These are phyloP conservation scores for Sinocyclocheilus grahami DNA, from an alignment of 2,113 vertebrate genomes.

Conservation along the genomic window DNA sequence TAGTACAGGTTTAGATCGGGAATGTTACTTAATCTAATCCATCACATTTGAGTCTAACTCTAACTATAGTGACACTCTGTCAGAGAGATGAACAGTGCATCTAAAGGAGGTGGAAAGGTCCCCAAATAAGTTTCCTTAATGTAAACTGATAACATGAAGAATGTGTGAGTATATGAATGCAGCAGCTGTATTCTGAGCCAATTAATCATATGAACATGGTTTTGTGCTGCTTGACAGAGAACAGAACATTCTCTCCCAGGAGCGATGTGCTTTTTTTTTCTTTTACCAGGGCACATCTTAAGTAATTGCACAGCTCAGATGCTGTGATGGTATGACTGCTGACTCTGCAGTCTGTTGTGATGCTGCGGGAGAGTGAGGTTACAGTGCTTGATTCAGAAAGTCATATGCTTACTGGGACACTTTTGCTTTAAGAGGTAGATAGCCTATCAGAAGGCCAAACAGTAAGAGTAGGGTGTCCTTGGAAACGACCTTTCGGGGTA, in stretches of 20 bases:
- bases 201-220: conserved; percentile 1
- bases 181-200: neutral
- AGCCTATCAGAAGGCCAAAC: conserved; percentile 71
- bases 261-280: conserved; percentile 6
- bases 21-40: no score
- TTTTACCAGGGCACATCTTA: conserved; percentile 25
- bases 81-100: neutral
- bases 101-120: neutral
- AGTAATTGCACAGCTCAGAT: conserved; percentile 22
- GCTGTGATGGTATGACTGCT: conserved; percentile 40
- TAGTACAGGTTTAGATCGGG: no score
- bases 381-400: conserved; percentile 53
- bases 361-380: conserved; percentile 41
- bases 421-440: conserved; percentile 74
- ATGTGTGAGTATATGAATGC: neutral
- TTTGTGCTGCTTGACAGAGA: conserved; percentile 4
- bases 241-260: conserved; percentile 15
- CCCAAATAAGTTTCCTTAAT: neutral
- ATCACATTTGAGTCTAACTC: neutral
- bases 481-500: conserved; percentile 76
- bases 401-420: conserved; percentile 65
- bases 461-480: conserved; percentile 74
- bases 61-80: neutral
- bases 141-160: neutral
- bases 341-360: conserved; percentile 48